phyloP scores from a whole-genome alignment of 2,888 invertebrate species.

The Lysandra bellargus region DNA sequence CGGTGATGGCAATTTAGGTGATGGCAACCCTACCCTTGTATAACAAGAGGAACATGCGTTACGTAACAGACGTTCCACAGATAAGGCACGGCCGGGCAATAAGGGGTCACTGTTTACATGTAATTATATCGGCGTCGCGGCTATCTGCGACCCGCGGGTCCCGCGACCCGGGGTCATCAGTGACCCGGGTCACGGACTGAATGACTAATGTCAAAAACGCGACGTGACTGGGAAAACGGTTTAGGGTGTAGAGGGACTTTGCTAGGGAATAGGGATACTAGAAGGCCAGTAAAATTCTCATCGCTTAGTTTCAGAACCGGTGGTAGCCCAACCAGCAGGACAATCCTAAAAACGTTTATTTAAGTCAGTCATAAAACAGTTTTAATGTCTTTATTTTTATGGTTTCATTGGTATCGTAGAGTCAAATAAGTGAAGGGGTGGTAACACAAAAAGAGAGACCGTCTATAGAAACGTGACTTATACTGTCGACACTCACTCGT shows the following conservation, averaged over 20 bases:
- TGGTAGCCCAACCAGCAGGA: no score
- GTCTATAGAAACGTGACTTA: no score
- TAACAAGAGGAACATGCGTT: background rate
- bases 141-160: conserved; percentile 52
- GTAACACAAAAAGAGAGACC: no score
- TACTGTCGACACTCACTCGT: no score
- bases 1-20: no score
- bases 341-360: no score
- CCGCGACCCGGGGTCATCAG: conserved; percentile 48
- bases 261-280: background rate
- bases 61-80: conserved; percentile 15
- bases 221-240: background rate
- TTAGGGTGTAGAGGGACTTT: background rate
- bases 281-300: background rate
- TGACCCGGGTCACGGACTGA: background rate
- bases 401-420: no score
- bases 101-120: conserved; percentile 56
- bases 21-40: background rate
- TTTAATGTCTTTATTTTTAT: no score
- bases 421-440: no score
- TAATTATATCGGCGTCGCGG: conserved; percentile 57
- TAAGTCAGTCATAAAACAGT: no score
- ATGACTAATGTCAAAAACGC: conserved; percentile 8
- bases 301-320: background rate
- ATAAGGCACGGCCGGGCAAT: conserved; percentile 8